Base-by-base conservation (phyloP, 2,888 invertebrate species). In the Hoplodrina blanda region DNA sequence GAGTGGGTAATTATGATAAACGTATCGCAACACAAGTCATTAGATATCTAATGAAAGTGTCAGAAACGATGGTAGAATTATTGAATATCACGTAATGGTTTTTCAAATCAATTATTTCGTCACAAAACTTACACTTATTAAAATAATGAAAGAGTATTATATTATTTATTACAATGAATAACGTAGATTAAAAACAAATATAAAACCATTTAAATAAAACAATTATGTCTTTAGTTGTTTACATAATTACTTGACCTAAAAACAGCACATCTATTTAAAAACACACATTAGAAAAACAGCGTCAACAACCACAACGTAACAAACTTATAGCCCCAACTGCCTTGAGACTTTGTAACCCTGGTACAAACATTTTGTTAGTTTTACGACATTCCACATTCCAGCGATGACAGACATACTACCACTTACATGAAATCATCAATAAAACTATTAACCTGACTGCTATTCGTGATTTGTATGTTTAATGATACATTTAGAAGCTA, bases 291-390 rank as follows among this genome's bases (percentile, higher is more conserved):
- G 6, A 46, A 41, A 55, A 49, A 62, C 50, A 41, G 55, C 1
- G 7, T 25, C 15, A 11, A 25, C 44, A 41, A 41, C 37, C 20
- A 41, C 63, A 41, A 15, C 54, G 37, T 19, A 46, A 56, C 30
- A 46, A 52, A 52, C 46, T 11, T n/a, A 54, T 67, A 46, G 53
- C 55, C 44, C 30, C 49, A 53, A 63, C 63, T 25, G 49, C 83
- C 83, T 83, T 83, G 83, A 76, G 65, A 71, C 59, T 62, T 57
- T 73, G 69, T 82, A 81, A 52, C 81, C 79, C 79, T 81, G 73
- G 67, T 73, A 76, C 57, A 50, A 37, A 49, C 46, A 46, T 52
- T 13, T 57, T 61, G 60, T 65, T 52, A 30, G 53, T 81, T 83
- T 76, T 75, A 83, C 77, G 79, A 81, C 73, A 56, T 56, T 52